A percentile compares a stretch with the other conserved stretches of the same genome.
Conservation (phyloP, 2,888 invertebrate species). For the Ferrisia virgata region DNA sequence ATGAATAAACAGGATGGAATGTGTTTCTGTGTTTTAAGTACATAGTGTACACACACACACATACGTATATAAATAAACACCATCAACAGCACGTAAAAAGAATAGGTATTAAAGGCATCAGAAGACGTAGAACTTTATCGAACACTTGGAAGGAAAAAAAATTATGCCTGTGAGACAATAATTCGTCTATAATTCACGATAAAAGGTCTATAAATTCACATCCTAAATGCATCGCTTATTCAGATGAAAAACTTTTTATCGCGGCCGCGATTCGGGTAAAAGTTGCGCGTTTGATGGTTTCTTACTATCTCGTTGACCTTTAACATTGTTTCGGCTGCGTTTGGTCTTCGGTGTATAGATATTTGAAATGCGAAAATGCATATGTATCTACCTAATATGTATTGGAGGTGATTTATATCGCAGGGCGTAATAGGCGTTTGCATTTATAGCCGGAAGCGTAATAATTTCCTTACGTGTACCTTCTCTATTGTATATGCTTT, state of each 20-base stretch:
- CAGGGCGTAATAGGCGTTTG: constrained; percentile 10
- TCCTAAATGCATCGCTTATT: not conserved
- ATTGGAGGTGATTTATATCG: not conserved
- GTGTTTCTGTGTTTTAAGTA: not conserved
- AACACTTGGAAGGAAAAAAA: not conserved
- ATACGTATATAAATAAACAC: constrained; percentile 2
- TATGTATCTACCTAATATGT: too few relatives aligned
- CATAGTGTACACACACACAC: too few relatives aligned
- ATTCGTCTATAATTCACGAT: constrained; percentile 16
- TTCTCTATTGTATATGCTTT: too few relatives aligned
- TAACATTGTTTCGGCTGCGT: not conserved
- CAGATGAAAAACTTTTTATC: not conserved
- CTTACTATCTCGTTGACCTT: constrained; percentile 18
- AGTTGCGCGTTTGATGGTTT: not conserved
- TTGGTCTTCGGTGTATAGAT: too few relatives aligned
- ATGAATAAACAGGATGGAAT: constrained; percentile 28
- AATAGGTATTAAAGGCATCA: not conserved
- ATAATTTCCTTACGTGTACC: not conserved
- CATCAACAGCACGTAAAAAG: not conserved
- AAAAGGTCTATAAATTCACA: constrained; percentile 10
- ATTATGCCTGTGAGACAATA: constrained; percentile 23
- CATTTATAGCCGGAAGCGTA: not conserved
- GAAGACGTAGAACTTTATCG: not conserved
- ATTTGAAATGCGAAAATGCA: constrained; percentile 1
- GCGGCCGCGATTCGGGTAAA: not conserved